Evolutionary conservation across 2,113 vertebrate species (phyloP).

Genomic region (Pomatorhinus ruficollis): DNA sequence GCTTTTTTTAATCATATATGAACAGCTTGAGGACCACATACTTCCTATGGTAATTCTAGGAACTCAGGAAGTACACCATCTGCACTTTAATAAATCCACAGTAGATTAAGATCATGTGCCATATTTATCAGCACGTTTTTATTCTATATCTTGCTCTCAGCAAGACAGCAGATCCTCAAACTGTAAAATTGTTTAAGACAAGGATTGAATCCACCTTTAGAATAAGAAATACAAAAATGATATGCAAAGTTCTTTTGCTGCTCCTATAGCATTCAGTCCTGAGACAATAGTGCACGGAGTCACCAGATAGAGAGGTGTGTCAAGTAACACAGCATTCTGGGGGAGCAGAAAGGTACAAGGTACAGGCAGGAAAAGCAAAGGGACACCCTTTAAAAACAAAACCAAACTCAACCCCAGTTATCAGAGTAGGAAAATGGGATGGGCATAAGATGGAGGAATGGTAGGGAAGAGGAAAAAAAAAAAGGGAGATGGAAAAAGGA

Average conservation of each 20-base stretch:
- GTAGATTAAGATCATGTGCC: not conserved
- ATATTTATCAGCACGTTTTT: not conserved
- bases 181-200: not conserved
- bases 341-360: not conserved
- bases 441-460: not conserved
- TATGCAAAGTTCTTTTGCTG: not conserved
- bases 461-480: no score
- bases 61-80: constrained; percentile 37
- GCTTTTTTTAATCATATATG: not conserved
- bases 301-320: not conserved
- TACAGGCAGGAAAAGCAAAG: not conserved
- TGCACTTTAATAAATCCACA: constrained; percentile 45
- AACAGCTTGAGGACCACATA: constrained; percentile 39
- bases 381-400: not conserved
- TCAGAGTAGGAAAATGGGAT: not conserved
- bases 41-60: constrained; percentile 13
- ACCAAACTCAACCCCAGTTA: not conserved
- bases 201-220: not conserved
- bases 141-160: not conserved
- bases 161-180: not conserved
- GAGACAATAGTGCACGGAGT: not conserved
- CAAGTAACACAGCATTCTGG: not conserved
- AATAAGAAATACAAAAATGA: not conserved
- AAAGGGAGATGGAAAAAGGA: not conserved
- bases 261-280: not conserved